Evolutionary conservation across 2,113 vertebrate species (phyloP).

Genomic region (Malurus melanocephalus): DNA sequence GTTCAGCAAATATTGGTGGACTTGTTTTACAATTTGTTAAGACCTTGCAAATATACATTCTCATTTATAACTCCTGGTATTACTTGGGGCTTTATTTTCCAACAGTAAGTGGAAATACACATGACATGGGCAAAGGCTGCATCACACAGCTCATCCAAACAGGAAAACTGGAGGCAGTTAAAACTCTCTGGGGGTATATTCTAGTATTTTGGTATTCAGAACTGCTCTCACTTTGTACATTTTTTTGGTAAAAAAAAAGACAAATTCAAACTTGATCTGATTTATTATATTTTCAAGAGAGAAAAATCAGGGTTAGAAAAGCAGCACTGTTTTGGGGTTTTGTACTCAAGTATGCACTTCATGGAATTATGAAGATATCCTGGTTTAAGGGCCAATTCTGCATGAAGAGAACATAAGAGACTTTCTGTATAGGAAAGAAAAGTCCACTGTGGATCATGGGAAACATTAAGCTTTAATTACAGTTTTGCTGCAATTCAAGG

Average conservation of each 20-base stretch:
- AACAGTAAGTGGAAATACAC: background rate
- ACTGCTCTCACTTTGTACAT: background rate
- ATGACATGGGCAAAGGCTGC: background rate
- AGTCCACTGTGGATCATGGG: slow-evolving; percentile 40
- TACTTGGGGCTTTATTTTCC: background rate
- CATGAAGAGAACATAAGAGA: slow-evolving; percentile 32
- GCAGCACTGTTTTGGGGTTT: background rate
- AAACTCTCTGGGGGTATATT: background rate
- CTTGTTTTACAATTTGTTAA: background rate
- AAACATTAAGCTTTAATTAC: slow-evolving; percentile 34
- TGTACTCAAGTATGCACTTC: background rate
- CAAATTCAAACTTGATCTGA: background rate
- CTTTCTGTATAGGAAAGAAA: slow-evolving; percentile 41
- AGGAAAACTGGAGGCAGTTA: background rate
- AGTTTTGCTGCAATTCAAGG: slow-evolving; percentile 12
- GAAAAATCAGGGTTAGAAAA: slow-evolving; percentile 15
- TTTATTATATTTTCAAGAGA: slow-evolving; percentile 4
- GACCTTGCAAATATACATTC: background rate
- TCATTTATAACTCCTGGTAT: background rate
- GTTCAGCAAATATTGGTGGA: background rate
- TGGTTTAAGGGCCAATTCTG: slow-evolving; percentile 25
- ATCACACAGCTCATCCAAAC: background rate
- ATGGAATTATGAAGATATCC: background rate
- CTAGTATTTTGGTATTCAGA: background rate
- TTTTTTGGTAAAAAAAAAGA: background rate